A percentile compares a stretch with the other conserved stretches of the same genome.
Conservation (phyloP, 2,888 invertebrate genomes). For the Isotomurus palustris region DNA sequence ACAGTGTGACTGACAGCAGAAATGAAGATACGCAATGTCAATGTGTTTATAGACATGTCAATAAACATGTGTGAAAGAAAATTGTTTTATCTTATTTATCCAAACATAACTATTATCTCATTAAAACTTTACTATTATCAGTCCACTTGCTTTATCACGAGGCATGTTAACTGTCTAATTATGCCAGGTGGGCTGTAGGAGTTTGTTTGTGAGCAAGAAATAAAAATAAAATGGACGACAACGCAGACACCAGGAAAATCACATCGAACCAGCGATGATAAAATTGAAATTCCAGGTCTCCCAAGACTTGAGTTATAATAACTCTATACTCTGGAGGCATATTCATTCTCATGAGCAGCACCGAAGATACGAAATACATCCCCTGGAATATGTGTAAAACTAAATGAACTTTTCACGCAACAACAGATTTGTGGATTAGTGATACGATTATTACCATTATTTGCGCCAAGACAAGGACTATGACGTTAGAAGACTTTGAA, state of each 20-base stretch:
- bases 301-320: slow-evolving; percentile 87
- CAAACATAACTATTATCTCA: too few relatives aligned
- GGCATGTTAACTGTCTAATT: slow-evolving; percentile 10
- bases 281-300: slow-evolving; percentile 96
- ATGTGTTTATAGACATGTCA: too few relatives aligned
- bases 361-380: slow-evolving; percentile 99
- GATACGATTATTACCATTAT: slow-evolving; percentile 88
- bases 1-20: too few relatives aligned
- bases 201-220: slow-evolving; percentile 91
- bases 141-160: too few relatives aligned
- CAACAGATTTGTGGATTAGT: too few relatives aligned
- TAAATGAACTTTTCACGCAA: too few relatives aligned
- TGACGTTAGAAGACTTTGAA: slow-evolving; percentile 96
- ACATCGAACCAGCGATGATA: slow-evolving; percentile 99
- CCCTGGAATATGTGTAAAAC: slow-evolving; percentile 59
- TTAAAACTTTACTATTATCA: too few relatives aligned
- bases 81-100: too few relatives aligned
- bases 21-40: too few relatives aligned
- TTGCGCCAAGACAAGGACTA: slow-evolving; percentile 92
- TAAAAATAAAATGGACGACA: slow-evolving; percentile 90
- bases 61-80: too few relatives aligned
- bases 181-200: slow-evolving; percentile 49
- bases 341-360: slow-evolving; percentile 96
- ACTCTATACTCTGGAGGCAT: slow-evolving; percentile 96
- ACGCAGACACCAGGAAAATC: slow-evolving; percentile 92